Base-by-base conservation (phyloP, 2,888 invertebrate species). In the Hypolimnas misippus region DNA sequence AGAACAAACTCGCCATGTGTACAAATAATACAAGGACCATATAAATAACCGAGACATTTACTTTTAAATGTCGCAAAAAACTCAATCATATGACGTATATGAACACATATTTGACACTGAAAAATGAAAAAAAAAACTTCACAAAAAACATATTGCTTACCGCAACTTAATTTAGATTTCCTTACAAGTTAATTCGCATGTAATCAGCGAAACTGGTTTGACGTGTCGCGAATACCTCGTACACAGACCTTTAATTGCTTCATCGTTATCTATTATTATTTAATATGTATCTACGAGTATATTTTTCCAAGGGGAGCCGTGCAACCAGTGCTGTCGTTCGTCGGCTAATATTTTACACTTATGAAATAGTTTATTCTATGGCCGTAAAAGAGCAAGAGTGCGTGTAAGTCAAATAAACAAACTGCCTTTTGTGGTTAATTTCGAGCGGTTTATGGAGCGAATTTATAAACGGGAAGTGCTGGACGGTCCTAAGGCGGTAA, bases 381-480 rank as follows among this genome's bases (percentile, higher is more conserved):
- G 29, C 49, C 56, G 38, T 64, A 57, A 60, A 60, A 44, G 46
- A 52, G 60, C 56, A 21, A 19, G 51, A 62, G 54, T 55, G 57
- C 31, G 33, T 44, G 31, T 50, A 42, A 61, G 51, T 31, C 46
- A 51, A 58, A 63, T 57, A 63, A 57, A 63, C 63, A 62, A 44
- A 61, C 60, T 56, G 61, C 66, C 61, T 61, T 62, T 62, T 64
- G 61, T 33, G 63, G 64, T 64, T 64, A 55, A 64, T 62, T 64
- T 57, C 33, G 57, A 64, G 66, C 55, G 57, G 35, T 61, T 52
- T 64, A 62, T 64, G 61, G 66, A 64, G 53, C 58, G 58, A 54
- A 63, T 63, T 59, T 55, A 58, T 66, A 66, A 66, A 63, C 63
- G 66, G 66, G 66, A 66, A 66, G 63, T 60, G 46, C 7, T 16